phyloP scores from a whole-genome alignment of 2,888 invertebrate genomes.

The Campoletis raptor region DNA sequence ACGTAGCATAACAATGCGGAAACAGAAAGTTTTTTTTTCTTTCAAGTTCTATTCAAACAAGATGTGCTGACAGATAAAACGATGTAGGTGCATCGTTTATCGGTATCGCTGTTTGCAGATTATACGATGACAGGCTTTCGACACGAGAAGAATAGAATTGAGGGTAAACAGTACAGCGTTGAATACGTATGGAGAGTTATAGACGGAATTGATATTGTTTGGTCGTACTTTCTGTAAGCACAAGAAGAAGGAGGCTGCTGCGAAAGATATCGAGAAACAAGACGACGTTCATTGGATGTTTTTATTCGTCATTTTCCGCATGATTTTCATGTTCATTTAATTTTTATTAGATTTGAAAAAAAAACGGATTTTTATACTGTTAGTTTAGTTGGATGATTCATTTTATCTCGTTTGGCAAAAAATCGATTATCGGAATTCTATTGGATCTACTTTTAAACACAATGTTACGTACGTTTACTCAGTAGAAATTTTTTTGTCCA shows the following conservation, averaged over 20 bases:
- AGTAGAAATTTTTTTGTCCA: background rate
- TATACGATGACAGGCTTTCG: background rate
- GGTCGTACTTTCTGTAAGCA: background rate
- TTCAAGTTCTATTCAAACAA: background rate
- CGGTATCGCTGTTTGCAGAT: background rate
- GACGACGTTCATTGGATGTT: background rate
- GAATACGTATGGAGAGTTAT: background rate
- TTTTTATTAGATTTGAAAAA: background rate
- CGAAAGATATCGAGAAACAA: background rate
- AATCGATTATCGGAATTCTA: too few species aligned
- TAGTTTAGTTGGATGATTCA: too few species aligned
- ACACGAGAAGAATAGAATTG: slow-evolving; percentile 1
- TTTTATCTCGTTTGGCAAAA: too few species aligned
- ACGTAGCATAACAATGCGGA: background rate
- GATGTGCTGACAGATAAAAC: background rate
- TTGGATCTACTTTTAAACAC: too few species aligned
- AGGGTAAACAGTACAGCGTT: background rate
- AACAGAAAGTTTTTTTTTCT: background rate
- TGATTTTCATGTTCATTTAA: background rate
- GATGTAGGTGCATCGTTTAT: background rate
- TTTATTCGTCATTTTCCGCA: background rate
- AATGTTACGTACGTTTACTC: too few species aligned
- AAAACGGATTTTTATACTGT: too few species aligned
- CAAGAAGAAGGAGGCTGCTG: background rate
- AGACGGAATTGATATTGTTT: background rate